Conservation (phyloP, 2,888 invertebrate species). For the Hybos culiciformis region DNA sequence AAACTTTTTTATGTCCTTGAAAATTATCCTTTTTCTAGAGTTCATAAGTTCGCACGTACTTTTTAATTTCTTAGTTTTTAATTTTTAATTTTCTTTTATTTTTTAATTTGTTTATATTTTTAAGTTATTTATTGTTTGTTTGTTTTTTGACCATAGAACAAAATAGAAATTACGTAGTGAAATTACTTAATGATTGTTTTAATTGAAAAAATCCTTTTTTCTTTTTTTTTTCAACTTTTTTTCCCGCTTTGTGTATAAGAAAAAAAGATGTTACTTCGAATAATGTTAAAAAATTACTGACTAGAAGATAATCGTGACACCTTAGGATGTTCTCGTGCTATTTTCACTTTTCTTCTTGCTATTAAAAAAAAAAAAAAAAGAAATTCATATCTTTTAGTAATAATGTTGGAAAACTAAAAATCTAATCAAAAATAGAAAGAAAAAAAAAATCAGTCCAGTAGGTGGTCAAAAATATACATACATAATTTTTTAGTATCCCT, state of each 20-base stretch:
- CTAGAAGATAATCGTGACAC: background rate
- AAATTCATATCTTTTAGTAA: background rate
- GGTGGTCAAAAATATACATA: slow-evolving; percentile 8
- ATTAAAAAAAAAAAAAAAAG: background rate
- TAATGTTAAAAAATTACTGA: background rate
- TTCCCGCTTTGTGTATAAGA: background rate
- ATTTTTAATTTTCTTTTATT: too few relatives aligned
- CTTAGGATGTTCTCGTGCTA: background rate
- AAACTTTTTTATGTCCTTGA: too few relatives aligned
- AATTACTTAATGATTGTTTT: background rate
- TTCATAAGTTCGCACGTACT: too few relatives aligned
- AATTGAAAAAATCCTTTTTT: too few relatives aligned
- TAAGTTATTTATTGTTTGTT: too few relatives aligned
- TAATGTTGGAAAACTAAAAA: slow-evolving; percentile 8
- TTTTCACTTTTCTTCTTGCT: background rate
- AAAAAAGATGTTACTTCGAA: background rate
- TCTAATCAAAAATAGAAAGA: slow-evolving; percentile 12
- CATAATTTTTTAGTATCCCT: too few relatives aligned
- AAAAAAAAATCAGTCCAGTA: slow-evolving; percentile 4
- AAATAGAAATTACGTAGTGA: too few relatives aligned
- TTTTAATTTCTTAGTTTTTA: too few relatives aligned
- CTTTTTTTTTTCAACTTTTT: background rate
- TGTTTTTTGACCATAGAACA: too few relatives aligned
- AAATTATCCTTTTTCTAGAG: too few relatives aligned
- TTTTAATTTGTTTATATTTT: too few relatives aligned